These are phyloP conservation scores for Tupiocoris notatus DNA, from an alignment of 2,888 invertebrate genomes.

Conservation along the genomic window DNA sequence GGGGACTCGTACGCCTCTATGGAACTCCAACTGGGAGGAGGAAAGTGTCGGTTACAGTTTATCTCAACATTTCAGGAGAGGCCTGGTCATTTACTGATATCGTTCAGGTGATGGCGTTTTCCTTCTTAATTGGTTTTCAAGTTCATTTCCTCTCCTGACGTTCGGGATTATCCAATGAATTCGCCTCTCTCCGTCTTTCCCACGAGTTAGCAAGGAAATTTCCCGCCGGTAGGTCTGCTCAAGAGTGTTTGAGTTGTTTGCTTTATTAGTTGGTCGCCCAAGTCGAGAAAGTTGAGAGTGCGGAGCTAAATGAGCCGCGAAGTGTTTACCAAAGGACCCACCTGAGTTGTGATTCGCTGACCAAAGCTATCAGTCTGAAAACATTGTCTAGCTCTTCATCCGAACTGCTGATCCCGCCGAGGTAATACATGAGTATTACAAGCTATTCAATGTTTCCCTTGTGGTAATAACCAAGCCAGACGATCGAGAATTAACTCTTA, in stretches of 20 bases:
- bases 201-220: not conserved
- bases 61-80: slow-evolving; percentile 37
- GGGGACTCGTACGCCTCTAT: slow-evolving; percentile 16
- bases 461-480: too few relatives aligned
- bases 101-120: slow-evolving; percentile 21
- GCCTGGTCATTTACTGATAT: slow-evolving; percentile 41
- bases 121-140: slow-evolving; percentile 41
- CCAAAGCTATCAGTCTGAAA: slow-evolving; percentile 1
- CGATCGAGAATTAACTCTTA: too few relatives aligned
- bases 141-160: slow-evolving; percentile 25
- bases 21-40: slow-evolving; percentile 8
- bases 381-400: slow-evolving; percentile 14
- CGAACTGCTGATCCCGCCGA: too few relatives aligned
- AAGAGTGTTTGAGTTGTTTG: slow-evolving; percentile 14
- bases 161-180: not conserved
- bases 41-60: slow-evolving; percentile 22
- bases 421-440: too few relatives aligned
- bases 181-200: not conserved
- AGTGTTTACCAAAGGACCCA: slow-evolving; percentile 23
- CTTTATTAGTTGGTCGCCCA: slow-evolving; percentile 30
- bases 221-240: not conserved
- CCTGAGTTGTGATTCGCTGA: not conserved
- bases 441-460: too few relatives aligned
- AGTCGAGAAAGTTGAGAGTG: slow-evolving; percentile 25
- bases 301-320: slow-evolving; percentile 36